Percentiles rank a stretch among this genome's conserved stretches.
Evolutionary conservation across 2,888 invertebrate species (phyloP).

Genomic region (Agriopis leucophaearia): DNA sequence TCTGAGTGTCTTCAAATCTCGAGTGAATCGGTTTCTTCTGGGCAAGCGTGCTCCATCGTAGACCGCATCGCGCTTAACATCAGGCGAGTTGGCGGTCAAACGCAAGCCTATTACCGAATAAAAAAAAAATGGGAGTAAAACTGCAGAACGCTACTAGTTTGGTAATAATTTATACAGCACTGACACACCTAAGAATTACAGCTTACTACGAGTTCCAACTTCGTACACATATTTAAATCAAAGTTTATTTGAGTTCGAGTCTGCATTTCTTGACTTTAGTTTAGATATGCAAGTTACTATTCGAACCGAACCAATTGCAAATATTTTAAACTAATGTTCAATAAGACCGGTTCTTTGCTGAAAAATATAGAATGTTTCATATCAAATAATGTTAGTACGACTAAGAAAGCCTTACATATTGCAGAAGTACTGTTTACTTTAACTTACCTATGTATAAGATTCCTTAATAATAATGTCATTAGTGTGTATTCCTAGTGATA

Average conservation of each 20-base stretch:
- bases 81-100: no score
- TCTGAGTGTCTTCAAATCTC: no score
- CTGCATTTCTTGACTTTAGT: background rate
- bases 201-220: background rate
- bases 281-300: conserved; percentile 3
- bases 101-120: no score
- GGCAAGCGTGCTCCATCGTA: no score
- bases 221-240: background rate
- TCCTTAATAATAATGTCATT: no score
- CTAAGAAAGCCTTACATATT: background rate
- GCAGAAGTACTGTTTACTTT: background rate
- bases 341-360: background rate
- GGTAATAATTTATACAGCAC: no score
- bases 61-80: no score
- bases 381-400: background rate
- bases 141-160: no score
- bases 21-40: no score
- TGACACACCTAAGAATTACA: background rate
- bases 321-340: background rate
- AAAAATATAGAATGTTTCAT: conserved; percentile 1
- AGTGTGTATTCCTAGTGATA: no score
- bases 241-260: conserved; percentile 1
- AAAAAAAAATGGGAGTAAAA: no score
- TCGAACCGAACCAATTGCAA: background rate
- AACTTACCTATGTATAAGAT: no score